Conservation (phyloP, 2,797 vertebrate species). For the Rhynchotus rufescens region DNA sequence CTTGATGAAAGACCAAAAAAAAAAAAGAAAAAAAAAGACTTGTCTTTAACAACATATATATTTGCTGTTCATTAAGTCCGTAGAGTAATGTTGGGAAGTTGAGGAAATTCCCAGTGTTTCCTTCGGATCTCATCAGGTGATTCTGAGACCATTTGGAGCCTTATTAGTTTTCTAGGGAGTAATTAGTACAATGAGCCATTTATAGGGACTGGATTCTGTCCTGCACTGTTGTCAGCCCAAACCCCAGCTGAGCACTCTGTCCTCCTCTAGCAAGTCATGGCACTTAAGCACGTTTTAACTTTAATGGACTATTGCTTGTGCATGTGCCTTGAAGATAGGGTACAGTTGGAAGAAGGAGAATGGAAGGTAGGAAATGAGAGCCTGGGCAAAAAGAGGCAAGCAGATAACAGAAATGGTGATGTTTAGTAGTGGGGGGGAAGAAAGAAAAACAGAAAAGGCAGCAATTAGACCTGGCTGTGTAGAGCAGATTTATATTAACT, state of each 20-base stretch:
- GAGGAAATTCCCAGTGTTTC: neutral
- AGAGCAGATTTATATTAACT: neutral
- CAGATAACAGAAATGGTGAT: neutral
- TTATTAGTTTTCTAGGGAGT: neutral
- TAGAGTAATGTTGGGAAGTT: neutral
- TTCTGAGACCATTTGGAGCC: neutral
- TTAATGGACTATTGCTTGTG: neutral
- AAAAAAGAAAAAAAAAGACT: neutral
- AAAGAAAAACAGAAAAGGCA: neutral
- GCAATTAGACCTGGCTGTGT: neutral
- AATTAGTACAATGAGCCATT: neutral
- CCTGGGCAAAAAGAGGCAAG: neutral
- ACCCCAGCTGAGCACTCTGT: neutral
- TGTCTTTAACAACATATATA: neutral
- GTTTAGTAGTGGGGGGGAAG: neutral
- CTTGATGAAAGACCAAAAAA: neutral
- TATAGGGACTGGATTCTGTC: neutral
- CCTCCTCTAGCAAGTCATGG: neutral
- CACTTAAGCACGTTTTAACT: neutral
- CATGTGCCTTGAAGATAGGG: neutral
- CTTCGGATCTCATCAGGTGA: neutral
- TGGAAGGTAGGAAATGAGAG: neutral
- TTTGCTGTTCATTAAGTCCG: neutral
- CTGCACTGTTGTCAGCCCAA: neutral
- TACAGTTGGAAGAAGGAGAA: neutral